A percentile compares a stretch with the other conserved stretches of the same genome.
Evolutionary conservation across 2,797 vertebrate genomes (phyloP).

Genomic region (Danio aesculapii): DNA sequence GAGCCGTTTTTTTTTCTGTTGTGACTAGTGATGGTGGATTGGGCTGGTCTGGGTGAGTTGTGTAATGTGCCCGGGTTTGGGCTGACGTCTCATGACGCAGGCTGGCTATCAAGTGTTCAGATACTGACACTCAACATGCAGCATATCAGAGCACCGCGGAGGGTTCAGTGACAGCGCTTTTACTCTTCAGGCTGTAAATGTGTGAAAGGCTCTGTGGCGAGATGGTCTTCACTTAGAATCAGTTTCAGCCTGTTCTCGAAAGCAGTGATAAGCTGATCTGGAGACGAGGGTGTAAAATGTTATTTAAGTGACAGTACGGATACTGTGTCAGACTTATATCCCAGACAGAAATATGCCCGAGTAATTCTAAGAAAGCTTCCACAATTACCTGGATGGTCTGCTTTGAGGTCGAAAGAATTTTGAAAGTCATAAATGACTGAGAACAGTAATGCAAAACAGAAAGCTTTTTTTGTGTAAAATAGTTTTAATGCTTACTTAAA

Average conservation of each 20-base stretch:
- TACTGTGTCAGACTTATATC: neutral
- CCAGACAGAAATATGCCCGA: neutral
- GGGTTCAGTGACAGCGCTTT: constrained; percentile 54
- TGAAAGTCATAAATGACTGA: neutral
- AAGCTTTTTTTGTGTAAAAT: neutral
- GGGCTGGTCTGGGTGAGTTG: constrained; percentile 53
- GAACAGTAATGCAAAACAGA: neutral
- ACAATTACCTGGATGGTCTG: neutral
- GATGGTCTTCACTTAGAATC: neutral
- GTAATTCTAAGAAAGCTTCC: neutral
- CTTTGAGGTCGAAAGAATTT: neutral
- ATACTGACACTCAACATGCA: constrained; percentile 69
- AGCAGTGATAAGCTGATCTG: neutral
- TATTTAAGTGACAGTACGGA: neutral
- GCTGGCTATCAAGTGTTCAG: constrained; percentile 70
- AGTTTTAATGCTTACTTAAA: no score
- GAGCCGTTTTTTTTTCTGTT: constrained; percentile 18
- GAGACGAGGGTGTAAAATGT: neutral
- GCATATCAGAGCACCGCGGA: constrained; percentile 70
- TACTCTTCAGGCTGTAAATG: constrained; percentile 54
- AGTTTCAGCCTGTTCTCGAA: neutral
- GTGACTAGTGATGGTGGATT: constrained; percentile 29
- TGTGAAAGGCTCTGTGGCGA: neutral
- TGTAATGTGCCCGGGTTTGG: constrained; percentile 73
- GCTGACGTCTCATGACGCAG: constrained; percentile 76